Base-by-base conservation (phyloP, 64 coral and sea anemone species). In the Astreopora myriophthalma region DNA sequence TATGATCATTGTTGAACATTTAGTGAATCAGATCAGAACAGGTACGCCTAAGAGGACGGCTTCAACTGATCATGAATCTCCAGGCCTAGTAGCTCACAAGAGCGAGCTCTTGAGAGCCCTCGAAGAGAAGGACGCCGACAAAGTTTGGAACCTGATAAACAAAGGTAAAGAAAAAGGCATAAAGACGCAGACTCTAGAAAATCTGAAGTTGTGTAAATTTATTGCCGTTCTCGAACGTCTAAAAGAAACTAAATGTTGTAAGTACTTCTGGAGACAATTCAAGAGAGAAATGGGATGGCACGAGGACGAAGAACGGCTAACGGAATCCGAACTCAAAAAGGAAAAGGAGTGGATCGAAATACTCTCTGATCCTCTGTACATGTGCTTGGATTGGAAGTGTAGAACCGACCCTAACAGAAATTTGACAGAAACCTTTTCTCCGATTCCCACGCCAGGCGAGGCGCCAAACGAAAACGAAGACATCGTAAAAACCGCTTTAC, bases 291-390 rank as follows among this genome's bases (percentile, higher is more conserved):
- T 70, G 16, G 2, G 28, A 70, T 30, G 9, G 5, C 25, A 70
- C 67, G 27, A 26, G 3, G 67, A 34, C 1, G 67, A 70, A 70
- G 6, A 35, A 8, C 1, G 9, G 26, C 67, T 30, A 31, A 19
- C 0, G 48, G 48, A 58, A 58, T 8, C 29, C 5, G 25, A 6
- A 55, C 25, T 13, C 28, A 16, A 60, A 55, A 14, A 57, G 29
- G 76, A 79, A 57, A 26, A 34, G 28, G 27, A 14, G 17, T 55
- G 48, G 46, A 58, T 79, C 16, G 28, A 34, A 32, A 58, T 79
- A 57, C 48, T 79, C 4, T 57, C 46, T 44, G 26, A 79, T 29
- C 76, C 76, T 8, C 76, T 57, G 26, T 79, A 79, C 16, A 79
- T 79, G 19, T 30, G 76, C 29, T 51, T 79, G 28, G 48, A 79